A percentile compares a stretch with the other conserved stretches of the same genome.
These are phyloP conservation scores for Cyprinodon tularosa DNA, from an alignment of 2,113 vertebrate genomes.

Conservation along the genomic window DNA sequence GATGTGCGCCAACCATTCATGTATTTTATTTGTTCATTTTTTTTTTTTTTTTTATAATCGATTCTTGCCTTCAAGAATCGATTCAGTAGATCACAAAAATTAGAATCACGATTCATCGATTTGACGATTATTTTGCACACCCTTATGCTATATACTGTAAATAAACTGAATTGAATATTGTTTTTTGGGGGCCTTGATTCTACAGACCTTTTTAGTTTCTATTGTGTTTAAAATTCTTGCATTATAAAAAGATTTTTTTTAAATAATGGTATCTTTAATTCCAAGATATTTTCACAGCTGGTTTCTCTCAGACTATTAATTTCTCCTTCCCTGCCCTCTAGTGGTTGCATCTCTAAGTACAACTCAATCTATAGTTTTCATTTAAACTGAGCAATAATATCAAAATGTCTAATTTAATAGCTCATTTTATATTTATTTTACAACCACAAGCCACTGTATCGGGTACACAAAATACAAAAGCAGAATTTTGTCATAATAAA, in stretches of 20 bases:
- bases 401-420: slow-evolving; percentile 31
- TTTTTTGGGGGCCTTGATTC: neutral
- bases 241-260: neutral
- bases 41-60: too few species aligned
- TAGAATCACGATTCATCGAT: too few species aligned
- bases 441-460: slow-evolving; percentile 51
- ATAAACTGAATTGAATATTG: too few species aligned
- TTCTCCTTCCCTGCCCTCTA: slow-evolving; percentile 47
- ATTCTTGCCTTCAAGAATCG: too few species aligned
- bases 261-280: too few species aligned
- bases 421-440: slow-evolving; percentile 57
- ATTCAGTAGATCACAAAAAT: too few species aligned
- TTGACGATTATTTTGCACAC: too few species aligned
- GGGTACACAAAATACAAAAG: slow-evolving; percentile 59
- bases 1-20: too few species aligned
- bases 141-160: too few species aligned
- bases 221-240: neutral
- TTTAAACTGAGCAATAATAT: neutral
- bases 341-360: slow-evolving; percentile 26
- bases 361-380: neutral
- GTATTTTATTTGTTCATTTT: too few species aligned
- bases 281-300: neutral
- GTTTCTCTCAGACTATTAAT: neutral
- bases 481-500: slow-evolving; percentile 26
- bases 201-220: neutral